Evolutionary conservation across 2,113 vertebrate genomes (phyloP).

Genomic region (Terrapene triunguis): DNA sequence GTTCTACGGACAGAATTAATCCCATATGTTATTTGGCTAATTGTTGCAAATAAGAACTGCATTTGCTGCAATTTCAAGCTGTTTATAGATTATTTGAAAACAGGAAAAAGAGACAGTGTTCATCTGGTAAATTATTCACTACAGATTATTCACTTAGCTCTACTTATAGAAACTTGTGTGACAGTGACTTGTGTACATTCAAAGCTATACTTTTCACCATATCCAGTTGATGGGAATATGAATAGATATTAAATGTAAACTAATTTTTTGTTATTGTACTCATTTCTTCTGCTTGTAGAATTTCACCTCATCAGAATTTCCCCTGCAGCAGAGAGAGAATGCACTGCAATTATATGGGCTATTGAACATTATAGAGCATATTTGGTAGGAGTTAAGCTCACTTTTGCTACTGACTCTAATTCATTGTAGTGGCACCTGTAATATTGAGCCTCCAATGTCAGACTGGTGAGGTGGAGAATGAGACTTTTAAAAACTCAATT

Average conservation of each 20-base stretch:
- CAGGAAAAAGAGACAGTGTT: not conserved
- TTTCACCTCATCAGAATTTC: not conserved
- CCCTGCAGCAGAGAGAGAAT: not conserved
- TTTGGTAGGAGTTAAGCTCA: not conserved
- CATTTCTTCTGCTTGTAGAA: not conserved
- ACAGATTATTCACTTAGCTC: not conserved
- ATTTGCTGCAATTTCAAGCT: not conserved
- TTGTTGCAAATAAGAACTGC: not conserved
- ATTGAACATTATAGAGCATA: not conserved
- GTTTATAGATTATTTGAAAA: not conserved
- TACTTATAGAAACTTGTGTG: not conserved
- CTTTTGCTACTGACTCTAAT: not conserved
- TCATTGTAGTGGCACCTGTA: not conserved
- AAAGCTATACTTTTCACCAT: not conserved
- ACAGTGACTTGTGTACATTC: not conserved
- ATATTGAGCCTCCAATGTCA: not conserved
- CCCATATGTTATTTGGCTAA: not conserved
- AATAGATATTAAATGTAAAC: not conserved
- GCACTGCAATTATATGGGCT: not conserved
- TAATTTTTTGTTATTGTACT: not conserved
- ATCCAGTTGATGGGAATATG: not conserved
- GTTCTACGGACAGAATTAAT: not conserved
- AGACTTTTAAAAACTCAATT: conserved; percentile 1
- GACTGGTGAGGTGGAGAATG: not conserved
- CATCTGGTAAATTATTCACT: rapidly evolving